These are phyloP conservation scores for Prosapia bicincta DNA, from an alignment of 2,888 invertebrate species.

Conservation along the genomic window DNA sequence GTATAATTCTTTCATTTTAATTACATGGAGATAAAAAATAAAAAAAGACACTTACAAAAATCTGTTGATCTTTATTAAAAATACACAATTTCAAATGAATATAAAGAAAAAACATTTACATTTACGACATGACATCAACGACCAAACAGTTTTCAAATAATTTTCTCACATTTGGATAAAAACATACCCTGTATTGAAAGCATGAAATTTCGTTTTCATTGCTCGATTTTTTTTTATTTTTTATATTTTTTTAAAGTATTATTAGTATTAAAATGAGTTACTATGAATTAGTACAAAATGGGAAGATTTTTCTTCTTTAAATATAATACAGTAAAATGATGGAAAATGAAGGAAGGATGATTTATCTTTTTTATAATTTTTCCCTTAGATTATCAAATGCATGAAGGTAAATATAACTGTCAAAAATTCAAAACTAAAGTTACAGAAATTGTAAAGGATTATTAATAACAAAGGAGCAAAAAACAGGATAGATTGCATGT, in stretches of 20 bases:
- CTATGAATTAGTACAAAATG: conserved; percentile 23
- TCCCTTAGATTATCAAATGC: background rate
- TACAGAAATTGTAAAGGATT: background rate
- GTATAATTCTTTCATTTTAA: conserved; percentile 24
- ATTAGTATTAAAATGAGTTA: conserved; percentile 31
- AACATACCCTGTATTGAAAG: conserved; percentile 40
- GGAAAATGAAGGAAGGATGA: background rate
- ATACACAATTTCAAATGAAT: conserved; percentile 26
- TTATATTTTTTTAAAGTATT: conserved; percentile 32
- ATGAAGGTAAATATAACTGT: background rate
- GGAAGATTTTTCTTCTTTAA: conserved; percentile 4
- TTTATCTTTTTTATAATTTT: background rate
- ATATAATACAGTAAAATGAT: conserved; percentile 2
- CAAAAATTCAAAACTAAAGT: background rate
- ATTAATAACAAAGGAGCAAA: background rate
- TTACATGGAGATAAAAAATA: conserved; percentile 27
- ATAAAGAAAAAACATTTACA: conserved; percentile 23
- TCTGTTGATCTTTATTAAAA: conserved; percentile 27
- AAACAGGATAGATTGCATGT: conserved; percentile 9
- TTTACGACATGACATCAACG: conserved; percentile 27
- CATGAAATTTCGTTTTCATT: conserved; percentile 33
- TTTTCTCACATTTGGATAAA: conserved; percentile 36
- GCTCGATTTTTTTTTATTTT: conserved; percentile 33
- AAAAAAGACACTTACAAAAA: conserved; percentile 29
- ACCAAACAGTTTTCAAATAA: conserved; percentile 28